Evolutionary conservation across 2,797 vertebrate species (phyloP).

Genomic region (Pipistrellus nathusii): DNA sequence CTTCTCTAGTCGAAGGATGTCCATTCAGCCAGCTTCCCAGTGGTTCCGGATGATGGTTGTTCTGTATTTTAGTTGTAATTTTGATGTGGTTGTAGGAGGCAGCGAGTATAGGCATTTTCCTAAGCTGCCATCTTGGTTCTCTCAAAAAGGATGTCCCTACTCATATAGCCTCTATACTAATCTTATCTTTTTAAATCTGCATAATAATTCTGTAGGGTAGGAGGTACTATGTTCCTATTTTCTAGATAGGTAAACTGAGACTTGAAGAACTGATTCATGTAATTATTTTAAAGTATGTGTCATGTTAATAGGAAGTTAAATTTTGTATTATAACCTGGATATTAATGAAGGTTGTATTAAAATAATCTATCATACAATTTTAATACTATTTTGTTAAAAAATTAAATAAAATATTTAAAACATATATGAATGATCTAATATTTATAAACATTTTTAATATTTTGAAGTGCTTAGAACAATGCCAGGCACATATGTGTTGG

Average conservation of each 20-base stretch:
- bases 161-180: neutral
- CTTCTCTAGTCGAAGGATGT: too few species aligned
- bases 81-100: too few species aligned
- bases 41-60: too few species aligned
- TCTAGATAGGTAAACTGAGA: slow-evolving; percentile 12
- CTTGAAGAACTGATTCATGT: neutral
- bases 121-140: too few species aligned
- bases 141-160: neutral
- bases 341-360: slow-evolving; percentile 5
- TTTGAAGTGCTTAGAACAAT: slow-evolving; percentile 11
- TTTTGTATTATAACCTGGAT: slow-evolving; percentile 21
- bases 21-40: too few species aligned
- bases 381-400: neutral
- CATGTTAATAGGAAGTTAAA: slow-evolving; percentile 3
- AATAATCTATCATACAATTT: neutral
- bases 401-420: slow-evolving; percentile 33
- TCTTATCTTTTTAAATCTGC: slow-evolving; percentile 15
- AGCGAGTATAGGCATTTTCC: too few species aligned
- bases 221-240: neutral
- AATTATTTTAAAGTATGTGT: slow-evolving; percentile 11
- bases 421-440: neutral
- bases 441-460: neutral
- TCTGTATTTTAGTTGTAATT: too few species aligned
- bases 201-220: neutral
- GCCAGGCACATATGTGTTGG: neutral